A percentile compares a stretch with the other conserved stretches of the same genome.
Evolutionary conservation across 2,888 invertebrate genomes (phyloP).

Genomic region (Dorcus parallelipipedus): DNA sequence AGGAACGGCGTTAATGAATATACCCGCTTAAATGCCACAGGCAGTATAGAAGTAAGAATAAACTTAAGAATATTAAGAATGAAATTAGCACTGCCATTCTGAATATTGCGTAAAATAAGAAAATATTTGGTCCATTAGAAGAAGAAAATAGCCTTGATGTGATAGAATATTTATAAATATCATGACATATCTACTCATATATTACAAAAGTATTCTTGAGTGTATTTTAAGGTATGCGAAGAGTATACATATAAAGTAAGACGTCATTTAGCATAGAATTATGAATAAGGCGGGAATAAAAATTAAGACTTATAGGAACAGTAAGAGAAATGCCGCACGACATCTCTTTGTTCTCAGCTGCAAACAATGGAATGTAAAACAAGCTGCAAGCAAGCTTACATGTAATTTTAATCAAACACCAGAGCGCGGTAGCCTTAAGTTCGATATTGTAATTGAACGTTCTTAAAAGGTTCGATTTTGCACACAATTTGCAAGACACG

Average conservation of each 20-base stretch:
- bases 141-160: too few species aligned
- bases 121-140: too few species aligned
- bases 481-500: slow-evolving; percentile 47
- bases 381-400: slow-evolving; percentile 49
- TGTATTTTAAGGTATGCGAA: not conserved
- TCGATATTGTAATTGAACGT: slow-evolving; percentile 49
- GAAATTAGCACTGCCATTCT: too few species aligned
- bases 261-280: slow-evolving; percentile 16
- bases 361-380: slow-evolving; percentile 52
- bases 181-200: too few species aligned
- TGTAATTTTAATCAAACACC: slow-evolving; percentile 51
- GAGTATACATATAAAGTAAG: slow-evolving; percentile 15
- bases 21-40: too few species aligned
- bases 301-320: slow-evolving; percentile 21
- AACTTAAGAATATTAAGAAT: too few species aligned
- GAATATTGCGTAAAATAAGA: too few species aligned
- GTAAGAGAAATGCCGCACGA: slow-evolving; percentile 44
- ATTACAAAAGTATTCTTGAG: too few species aligned
- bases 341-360: slow-evolving; percentile 48
- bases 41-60: too few species aligned
- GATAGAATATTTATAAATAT: too few species aligned
- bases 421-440: slow-evolving; percentile 36
- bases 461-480: slow-evolving; percentile 46
- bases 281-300: slow-evolving; percentile 23
- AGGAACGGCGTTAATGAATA: too few species aligned